Base-by-base conservation (phyloP, 2,888 invertebrate species). In the Sericinus montela region DNA sequence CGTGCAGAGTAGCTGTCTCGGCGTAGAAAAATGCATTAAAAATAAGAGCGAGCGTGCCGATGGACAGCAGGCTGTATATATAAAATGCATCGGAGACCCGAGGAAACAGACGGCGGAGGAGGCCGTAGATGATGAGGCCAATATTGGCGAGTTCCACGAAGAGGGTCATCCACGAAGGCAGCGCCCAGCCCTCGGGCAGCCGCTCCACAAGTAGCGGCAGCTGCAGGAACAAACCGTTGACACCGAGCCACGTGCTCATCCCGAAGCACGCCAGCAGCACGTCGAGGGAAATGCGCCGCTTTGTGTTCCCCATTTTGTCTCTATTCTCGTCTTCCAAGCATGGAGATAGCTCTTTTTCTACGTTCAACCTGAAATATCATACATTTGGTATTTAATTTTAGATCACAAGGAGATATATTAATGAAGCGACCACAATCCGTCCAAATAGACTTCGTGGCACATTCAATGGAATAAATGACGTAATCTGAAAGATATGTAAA, bases 141-240 rank as follows among this genome's bases (percentile, higher is more conserved):
- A 96, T 80, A 80, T 97, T 97, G 35, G 95, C 96, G 29, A 95
- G 81, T 80, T 94, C 97, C 32, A 96, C 93, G 55, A 96, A 92
- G 53, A 97, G 91, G 32, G 93, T 93, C 77, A 98, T 92, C 69
- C 94, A 94, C 0, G 97, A 93, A 0, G 97, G 95, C 52, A 98
- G 90, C 67, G 90, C 91, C 97, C 97, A 97, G 65, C 92, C 91
- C 87, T 98, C 98, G 0, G 98, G 97, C 42, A 96, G 92, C 34
- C 83, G 86, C 54, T 93, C 90, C 6, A 97, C 95, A 48, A 98
- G 86, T 56, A 97, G 85, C n/a, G 97, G 97, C 55, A 97, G 84
- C 77, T 98, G 96, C 56, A 97, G 94, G 88, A 93, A 98, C 54
- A 96, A 90, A 8, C 95, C 95, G 84, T 97, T 98, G 47, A 97